These are phyloP conservation scores for Alca torda DNA, from an alignment of 2,797 vertebrate genomes.

Conservation along the genomic window DNA sequence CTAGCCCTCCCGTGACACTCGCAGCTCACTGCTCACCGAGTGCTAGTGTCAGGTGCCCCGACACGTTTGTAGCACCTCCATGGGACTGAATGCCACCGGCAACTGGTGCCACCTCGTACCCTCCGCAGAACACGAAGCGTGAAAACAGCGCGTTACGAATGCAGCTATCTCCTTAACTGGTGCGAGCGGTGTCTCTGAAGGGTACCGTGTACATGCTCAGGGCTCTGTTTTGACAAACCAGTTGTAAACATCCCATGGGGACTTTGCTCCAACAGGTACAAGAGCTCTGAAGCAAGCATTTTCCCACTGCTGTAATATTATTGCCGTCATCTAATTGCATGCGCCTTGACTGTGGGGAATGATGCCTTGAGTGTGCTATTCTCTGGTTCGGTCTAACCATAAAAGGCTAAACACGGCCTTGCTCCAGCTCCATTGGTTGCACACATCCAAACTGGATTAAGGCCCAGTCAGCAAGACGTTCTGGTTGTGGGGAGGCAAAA, in stretches of 20 bases:
- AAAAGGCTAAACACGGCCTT: background rate
- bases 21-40: rapidly evolving
- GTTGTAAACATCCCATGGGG: background rate
- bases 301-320: background rate
- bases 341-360: background rate
- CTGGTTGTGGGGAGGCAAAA: background rate
- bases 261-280: conserved; percentile 22
- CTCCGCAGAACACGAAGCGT: background rate
- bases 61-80: rapidly evolving
- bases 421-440: background rate
- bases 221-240: background rate
- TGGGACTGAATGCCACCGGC: background rate
- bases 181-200: rapidly evolving
- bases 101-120: background rate
- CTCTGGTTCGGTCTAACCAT: background rate
- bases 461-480: background rate
- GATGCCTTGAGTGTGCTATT: background rate
- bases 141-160: rapidly evolving
- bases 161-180: background rate
- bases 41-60: rapidly evolving
- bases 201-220: background rate
- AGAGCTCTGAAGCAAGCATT: background rate
- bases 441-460: background rate
- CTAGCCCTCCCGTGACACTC: background rate
- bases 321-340: conserved; percentile 45